Conservation (phyloP, 2,113 vertebrate species). For the Periophthalmus modestus region DNA sequence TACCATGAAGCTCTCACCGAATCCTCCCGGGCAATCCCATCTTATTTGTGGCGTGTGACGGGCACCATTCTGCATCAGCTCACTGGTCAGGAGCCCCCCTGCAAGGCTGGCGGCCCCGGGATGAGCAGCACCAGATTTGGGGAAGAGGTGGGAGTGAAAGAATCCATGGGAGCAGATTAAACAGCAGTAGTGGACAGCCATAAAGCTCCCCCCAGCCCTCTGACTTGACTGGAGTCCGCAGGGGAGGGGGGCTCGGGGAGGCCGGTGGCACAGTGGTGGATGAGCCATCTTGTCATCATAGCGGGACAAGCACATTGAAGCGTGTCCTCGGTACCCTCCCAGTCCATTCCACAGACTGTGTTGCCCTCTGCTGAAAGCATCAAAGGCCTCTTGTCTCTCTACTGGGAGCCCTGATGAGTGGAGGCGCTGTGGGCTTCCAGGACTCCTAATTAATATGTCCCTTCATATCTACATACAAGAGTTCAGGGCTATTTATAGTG, state of each 20-base stretch:
- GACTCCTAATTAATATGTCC: slow-evolving; percentile 78
- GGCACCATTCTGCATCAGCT: slow-evolving; percentile 71
- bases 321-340: slow-evolving; percentile 75
- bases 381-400: slow-evolving; percentile 59
- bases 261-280: slow-evolving; percentile 64
- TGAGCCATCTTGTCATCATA: slow-evolving; percentile 79
- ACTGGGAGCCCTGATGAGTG: slow-evolving; percentile 70
- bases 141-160: slow-evolving; percentile 62
- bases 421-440: slow-evolving; percentile 63
- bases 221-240: slow-evolving; percentile 60
- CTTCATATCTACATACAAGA: slow-evolving; percentile 65
- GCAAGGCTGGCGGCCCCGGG: slow-evolving; percentile 58
- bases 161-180: slow-evolving; percentile 77
- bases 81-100: slow-evolving; percentile 71
- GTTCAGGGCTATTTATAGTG: slow-evolving; percentile 68
- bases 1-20: slow-evolving; percentile 64
- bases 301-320: slow-evolving; percentile 78
- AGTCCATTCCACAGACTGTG: slow-evolving; percentile 71
- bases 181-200: slow-evolving; percentile 45
- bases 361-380: slow-evolving; percentile 65
- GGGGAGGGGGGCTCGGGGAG: slow-evolving; percentile 44
- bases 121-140: slow-evolving; percentile 74
- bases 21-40: slow-evolving; percentile 71
- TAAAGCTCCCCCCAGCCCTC: slow-evolving; percentile 36
- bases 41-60: slow-evolving; percentile 73